Base-by-base conservation (phyloP, 2,113 vertebrate species). In the Mirounga angustirostris region DNA sequence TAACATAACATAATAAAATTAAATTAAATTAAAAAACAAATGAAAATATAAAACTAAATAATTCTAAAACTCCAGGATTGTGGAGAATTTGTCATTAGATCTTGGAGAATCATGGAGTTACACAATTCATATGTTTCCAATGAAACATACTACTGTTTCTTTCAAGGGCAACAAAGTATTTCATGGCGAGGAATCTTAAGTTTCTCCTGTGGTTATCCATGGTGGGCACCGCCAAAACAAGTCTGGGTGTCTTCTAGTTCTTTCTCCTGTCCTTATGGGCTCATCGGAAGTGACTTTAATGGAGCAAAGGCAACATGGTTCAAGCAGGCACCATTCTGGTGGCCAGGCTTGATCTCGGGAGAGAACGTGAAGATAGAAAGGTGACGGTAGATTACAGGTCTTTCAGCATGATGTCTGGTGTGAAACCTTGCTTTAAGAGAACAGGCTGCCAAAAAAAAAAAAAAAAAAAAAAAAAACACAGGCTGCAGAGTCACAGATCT, bases 61-160 rank as follows among this genome's bases (percentile, higher is more conserved):
- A n/a, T 88, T 94, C 22, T 73, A 95, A 92, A 91, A 74, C 52
- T 81, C 24, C 79, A 86, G 69, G 54, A 89, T 78, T 54, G 21
- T 22, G 67, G 43, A 76, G 43, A 30, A 76, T 50, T 76, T 46
- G 74, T 50, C 43, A 30, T 50, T 46, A 8, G 43, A 30, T 78
- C 43, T 78, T 46, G 26, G 74, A 76, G 43, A 78, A 96, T 65
- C 58, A 93, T 19, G 21, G 26, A 88, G 46, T 95, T 74, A 33
- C 5, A 69, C 19, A 78, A 95, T 63, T 78, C 26, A 46, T 58
- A 36, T 63, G 33, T 95, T 91, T 96, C 65, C 84, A 82, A 95
- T 61, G 71, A 91, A 81, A 96, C 16, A 61, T 21, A 14, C 33
- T 89, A 52, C 59, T 83, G 21, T 93, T 97, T 95, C 46, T 94